Evolutionary conservation across 2,113 vertebrate species (phyloP).

Genomic region (Lipophrys pholis): DNA sequence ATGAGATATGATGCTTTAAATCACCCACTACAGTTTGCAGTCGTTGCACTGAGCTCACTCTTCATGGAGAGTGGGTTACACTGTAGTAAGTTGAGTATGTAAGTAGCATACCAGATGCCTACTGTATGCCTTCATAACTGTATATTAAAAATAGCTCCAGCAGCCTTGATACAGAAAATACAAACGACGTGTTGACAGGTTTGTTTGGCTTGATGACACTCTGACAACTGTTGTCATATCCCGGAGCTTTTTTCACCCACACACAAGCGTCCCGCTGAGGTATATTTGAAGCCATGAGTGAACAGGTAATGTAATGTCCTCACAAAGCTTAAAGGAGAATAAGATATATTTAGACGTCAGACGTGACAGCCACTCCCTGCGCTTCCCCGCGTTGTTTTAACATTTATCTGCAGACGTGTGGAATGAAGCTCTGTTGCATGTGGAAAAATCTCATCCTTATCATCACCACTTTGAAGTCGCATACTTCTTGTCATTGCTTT

Average conservation of each 20-base stretch:
- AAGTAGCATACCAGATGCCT: not conserved
- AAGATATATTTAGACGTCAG: slow-evolving; percentile 49
- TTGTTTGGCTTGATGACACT: slow-evolving; percentile 3
- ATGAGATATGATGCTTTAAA: not conserved
- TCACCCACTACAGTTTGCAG: not conserved
- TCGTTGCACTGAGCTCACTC: not conserved
- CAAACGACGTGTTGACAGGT: not conserved
- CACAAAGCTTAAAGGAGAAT: slow-evolving; percentile 12
- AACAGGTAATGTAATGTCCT: not conserved
- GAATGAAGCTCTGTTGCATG: slow-evolving; percentile 51
- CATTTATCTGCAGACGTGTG: slow-evolving; percentile 52
- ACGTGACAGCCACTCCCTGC: slow-evolving; percentile 11
- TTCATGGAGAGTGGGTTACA: not conserved
- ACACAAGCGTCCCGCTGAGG: not conserved
- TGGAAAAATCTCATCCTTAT: slow-evolving; percentile 39
- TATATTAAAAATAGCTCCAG: not conserved
- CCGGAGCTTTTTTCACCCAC: not conserved
- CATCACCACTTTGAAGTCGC: slow-evolving; percentile 58
- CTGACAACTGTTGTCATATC: not conserved
- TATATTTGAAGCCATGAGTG: slow-evolving; percentile 8
- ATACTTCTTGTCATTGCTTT: slow-evolving; percentile 41
- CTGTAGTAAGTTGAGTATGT: not conserved
- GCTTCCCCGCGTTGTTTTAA: slow-evolving; percentile 43
- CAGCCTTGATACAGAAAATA: slow-evolving; percentile 1
- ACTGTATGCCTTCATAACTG: not conserved